phyloP scores from a whole-genome alignment of 2,113 vertebrate genomes.

The Campylorhamphus procurvoides region DNA sequence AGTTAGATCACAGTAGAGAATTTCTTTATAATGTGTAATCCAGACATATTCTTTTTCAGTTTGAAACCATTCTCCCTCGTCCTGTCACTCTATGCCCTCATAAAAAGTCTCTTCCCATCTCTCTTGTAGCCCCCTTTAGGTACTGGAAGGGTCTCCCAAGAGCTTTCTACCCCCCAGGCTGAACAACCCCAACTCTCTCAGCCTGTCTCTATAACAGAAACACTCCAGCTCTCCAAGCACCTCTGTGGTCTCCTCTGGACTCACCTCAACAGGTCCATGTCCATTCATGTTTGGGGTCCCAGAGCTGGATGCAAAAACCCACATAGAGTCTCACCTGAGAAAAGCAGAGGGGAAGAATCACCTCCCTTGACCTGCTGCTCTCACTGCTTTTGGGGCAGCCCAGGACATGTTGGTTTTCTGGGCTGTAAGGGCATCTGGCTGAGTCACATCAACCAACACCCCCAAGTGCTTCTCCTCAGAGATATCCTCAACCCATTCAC shows the following conservation, averaged over 20 bases:
- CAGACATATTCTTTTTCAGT: neutral
- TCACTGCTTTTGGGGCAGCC: neutral
- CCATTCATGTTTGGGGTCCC: neutral
- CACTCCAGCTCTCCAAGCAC: neutral
- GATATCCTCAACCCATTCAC: neutral
- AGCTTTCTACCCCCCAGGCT: neutral
- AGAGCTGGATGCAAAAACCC: neutral
- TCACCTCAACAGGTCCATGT: neutral
- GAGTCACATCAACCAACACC: neutral
- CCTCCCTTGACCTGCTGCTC: neutral
- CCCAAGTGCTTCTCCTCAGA: neutral
- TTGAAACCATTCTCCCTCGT: neutral
- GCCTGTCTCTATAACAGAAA: neutral
- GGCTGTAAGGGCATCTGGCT: neutral
- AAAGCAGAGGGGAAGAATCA: neutral
- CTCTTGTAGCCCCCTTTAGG: neutral
- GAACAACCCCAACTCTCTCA: neutral
- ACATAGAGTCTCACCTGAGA: neutral
- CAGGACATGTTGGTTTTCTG: neutral
- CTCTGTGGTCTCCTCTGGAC: neutral
- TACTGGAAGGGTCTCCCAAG: neutral
- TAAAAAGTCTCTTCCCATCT: neutral
- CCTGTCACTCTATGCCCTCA: neutral
- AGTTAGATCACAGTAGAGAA: neutral
- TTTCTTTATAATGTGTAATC: fast-evolving